These are phyloP conservation scores for Gadus chalcogrammus DNA, from an alignment of 2,113 vertebrate genomes.

Conservation along the genomic window DNA sequence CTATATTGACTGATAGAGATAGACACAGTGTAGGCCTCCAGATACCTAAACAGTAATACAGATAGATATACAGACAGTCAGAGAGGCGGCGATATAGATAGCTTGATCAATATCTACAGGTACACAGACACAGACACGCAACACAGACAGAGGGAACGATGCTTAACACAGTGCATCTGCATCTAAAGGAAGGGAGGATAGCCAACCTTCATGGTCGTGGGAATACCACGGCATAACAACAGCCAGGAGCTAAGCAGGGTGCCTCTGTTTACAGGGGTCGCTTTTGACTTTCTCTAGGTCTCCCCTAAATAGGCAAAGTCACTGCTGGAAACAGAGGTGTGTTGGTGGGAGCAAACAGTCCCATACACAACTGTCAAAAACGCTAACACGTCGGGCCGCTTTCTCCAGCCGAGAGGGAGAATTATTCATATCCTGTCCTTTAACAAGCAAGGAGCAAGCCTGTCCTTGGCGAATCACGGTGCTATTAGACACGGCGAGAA, in stretches of 20 bases:
- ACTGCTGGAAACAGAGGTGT: constrained; percentile 39
- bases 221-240: constrained; percentile 28
- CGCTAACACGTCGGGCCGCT: constrained; percentile 50
- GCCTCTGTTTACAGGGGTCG: constrained; percentile 33
- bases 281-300: constrained; percentile 37
- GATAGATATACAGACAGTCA: no score
- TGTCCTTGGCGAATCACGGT: constrained; percentile 5
- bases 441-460: constrained; percentile 24
- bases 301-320: constrained; percentile 2
- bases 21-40: no score
- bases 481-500: constrained; percentile 18
- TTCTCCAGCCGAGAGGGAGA: constrained; percentile 26
- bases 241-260: constrained; percentile 36
- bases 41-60: no score
- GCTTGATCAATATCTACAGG: neutral
- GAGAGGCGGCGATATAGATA: no score
- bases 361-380: constrained; percentile 50
- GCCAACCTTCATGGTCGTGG: constrained; percentile 30
- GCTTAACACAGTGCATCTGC: constrained; percentile 1
- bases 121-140: neutral
- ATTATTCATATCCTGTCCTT: constrained; percentile 39
- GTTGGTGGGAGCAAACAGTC: constrained; percentile 43
- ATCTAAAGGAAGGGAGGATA: constrained; percentile 13
- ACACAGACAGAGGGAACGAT: neutral
- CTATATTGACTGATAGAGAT: no score